Conservation (phyloP, 2,797 vertebrate species). For the Ceyx erithaca region DNA sequence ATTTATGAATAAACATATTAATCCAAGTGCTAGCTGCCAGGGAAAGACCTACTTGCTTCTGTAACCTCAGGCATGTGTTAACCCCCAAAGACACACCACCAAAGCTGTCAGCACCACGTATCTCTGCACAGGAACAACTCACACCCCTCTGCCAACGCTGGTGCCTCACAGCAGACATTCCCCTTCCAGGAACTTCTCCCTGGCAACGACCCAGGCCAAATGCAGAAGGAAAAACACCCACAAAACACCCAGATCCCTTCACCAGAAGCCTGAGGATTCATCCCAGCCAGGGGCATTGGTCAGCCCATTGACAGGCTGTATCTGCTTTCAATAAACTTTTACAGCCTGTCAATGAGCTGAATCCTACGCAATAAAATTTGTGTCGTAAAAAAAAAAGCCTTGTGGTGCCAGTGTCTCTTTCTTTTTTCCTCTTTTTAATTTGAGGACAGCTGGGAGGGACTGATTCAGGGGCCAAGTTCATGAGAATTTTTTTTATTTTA, state of each 20-base stretch:
- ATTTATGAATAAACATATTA: not conserved
- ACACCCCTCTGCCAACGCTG: fast-evolving
- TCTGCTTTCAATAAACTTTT: slow-evolving; percentile 75
- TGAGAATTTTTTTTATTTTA: not conserved
- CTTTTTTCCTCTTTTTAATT: not conserved
- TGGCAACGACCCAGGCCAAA: fast-evolving
- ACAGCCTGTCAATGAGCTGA: slow-evolving; percentile 61
- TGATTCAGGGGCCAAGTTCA: not conserved
- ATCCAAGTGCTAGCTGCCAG: not conserved
- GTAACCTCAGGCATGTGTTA: not conserved
- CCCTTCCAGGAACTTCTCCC: not conserved
- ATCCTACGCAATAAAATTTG: slow-evolving; percentile 52
- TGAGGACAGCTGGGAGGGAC: slow-evolving; percentile 16
- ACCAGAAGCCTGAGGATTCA: not conserved
- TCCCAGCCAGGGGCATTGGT: slow-evolving; percentile 19
- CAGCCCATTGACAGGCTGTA: slow-evolving; percentile 1
- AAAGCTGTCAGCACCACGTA: not conserved
- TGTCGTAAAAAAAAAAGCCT: slow-evolving; percentile 49
- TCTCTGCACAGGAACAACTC: not conserved
- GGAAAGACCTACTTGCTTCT: fast-evolving
- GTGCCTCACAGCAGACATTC: fast-evolving
- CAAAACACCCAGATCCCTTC: not conserved
- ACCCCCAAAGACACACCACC: not conserved
- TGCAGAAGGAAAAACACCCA: not conserved
- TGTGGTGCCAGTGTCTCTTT: slow-evolving; percentile 34